Percentiles rank a stretch among this genome's conserved stretches.
Evolutionary conservation across 1,140 invertebrate species (phyloP).

Genomic region (Psix sp.): DNA sequence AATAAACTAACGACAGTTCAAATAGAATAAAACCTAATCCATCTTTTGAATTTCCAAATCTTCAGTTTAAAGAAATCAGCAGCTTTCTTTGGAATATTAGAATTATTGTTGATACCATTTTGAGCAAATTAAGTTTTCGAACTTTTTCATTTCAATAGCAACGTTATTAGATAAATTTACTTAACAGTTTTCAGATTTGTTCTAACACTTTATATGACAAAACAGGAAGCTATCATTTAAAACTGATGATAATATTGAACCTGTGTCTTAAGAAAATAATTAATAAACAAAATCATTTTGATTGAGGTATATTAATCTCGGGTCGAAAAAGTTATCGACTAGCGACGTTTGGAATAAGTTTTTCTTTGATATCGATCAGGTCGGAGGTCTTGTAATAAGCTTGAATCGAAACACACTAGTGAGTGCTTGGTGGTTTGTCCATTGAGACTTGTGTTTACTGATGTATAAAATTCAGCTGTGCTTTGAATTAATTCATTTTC

Average conservation of each 20-base stretch:
- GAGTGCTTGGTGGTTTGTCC: slow-evolving; percentile 24
- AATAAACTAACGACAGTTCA: too few relatives aligned
- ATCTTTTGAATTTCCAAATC: too few relatives aligned
- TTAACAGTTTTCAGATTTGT: too few relatives aligned
- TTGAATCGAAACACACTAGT: slow-evolving; percentile 31
- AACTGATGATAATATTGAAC: slow-evolving; percentile 22
- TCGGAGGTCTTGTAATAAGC: slow-evolving; percentile 54
- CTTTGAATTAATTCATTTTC: slow-evolving; percentile 32
- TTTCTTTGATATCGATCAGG: slow-evolving; percentile 57
- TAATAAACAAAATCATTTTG: slow-evolving; percentile 31
- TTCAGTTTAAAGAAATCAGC: too few relatives aligned
- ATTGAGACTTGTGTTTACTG: slow-evolving; percentile 35
- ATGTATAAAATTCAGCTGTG: slow-evolving; percentile 28
- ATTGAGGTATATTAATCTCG: slow-evolving; percentile 48
- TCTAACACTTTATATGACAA: background rate
- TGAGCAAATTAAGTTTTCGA: too few relatives aligned
- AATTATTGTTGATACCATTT: too few relatives aligned
- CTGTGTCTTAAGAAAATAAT: slow-evolving; percentile 42
- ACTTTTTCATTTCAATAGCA: background rate
- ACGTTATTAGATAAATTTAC: background rate
- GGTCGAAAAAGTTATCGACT: slow-evolving; percentile 52
- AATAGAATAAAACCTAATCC: too few relatives aligned
- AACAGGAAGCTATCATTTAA: slow-evolving; percentile 25
- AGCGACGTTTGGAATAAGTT: slow-evolving; percentile 49
- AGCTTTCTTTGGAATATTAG: too few relatives aligned